phyloP scores from a whole-genome alignment of 2,888 invertebrate species.

The Drosophila formosana region DNA sequence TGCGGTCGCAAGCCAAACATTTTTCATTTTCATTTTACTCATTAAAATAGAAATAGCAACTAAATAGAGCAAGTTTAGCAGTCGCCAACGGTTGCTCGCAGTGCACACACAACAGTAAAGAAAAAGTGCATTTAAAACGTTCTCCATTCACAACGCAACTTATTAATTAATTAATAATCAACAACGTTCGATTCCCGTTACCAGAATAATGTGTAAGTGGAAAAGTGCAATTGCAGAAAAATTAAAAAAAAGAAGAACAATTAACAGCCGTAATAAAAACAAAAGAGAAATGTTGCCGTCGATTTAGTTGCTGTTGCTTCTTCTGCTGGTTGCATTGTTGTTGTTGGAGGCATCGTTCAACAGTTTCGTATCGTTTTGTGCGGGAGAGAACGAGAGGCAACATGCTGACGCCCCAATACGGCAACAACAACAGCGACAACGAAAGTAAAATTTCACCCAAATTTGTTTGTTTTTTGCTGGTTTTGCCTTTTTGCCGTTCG shows the following conservation, averaged over 20 bases:
- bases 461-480: constrained; percentile 66
- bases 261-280: constrained; percentile 20
- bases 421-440: constrained; percentile 56
- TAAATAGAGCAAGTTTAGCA: constrained; percentile 40
- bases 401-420: constrained; percentile 63
- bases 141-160: not conserved
- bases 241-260: constrained; percentile 21
- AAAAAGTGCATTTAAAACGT: not conserved
- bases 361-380: constrained; percentile 40
- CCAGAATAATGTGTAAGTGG: constrained; percentile 57
- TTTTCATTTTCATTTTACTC: constrained; percentile 63
- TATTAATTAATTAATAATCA: constrained; percentile 31
- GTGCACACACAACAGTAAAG: constrained; percentile 39
- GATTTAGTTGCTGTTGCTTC: constrained; percentile 41
- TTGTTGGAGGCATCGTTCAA: constrained; percentile 38
- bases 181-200: constrained; percentile 31
- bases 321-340: constrained; percentile 14
- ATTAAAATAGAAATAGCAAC: constrained; percentile 52
- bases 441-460: constrained; percentile 81
- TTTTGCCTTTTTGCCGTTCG: constrained; percentile 33
- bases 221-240: constrained; percentile 24
- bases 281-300: constrained; percentile 34
- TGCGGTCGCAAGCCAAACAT: constrained; percentile 66
- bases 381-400: constrained; percentile 44
- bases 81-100: constrained; percentile 46